Evolutionary conservation across 1,140 invertebrate species (phyloP), one percentile per base, ranked within the genome.

Genomic region (Aphelinus atriplicis): DNA sequence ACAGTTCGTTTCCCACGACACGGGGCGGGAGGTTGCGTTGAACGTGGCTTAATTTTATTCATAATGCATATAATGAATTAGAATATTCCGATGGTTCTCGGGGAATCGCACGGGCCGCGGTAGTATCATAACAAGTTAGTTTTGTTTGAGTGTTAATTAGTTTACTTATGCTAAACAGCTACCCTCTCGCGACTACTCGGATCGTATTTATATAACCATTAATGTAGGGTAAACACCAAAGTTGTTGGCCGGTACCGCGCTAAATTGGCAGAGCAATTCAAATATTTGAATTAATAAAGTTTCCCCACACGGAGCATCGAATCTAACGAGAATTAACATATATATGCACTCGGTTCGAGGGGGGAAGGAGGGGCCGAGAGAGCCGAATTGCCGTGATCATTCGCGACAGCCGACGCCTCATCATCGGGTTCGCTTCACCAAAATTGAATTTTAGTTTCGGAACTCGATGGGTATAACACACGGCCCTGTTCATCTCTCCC

Each of bases 281-380:
- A 69, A 69, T 60, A 69, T 71, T 71, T 71, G 58, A 62, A 63
- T 71, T 42, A 55, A 71, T 71, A 71, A 71, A 71, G 69, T 71
- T 71, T 71, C 48, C 58, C 58, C 10, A 2, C 2, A 26, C 7
- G 56, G n/a, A 43, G 65, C 5, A 57, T 68, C 53, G n/a, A 42
- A 55, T 55, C 9, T 58, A 55, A 60, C 7, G 67, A 48, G 46
- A 60, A 26, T 26, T 26, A 9, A 60, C 57, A 60, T 69, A 60
- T 57, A 69, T 60, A 46, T 69, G 57, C 60, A 69, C 57, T 71
- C 62, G 43, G 53, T 61, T 71, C 46, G 69, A 26, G 26, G 26
- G 26, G 26, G 26, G 26, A 26, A 26, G 26, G 26, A 26, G 26
- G 26, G 26, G 26, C 26, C 26, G 26, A 26, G 26, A 26, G 47